Conservation (phyloP, 2,113 vertebrate species). For the Channa maculata region DNA sequence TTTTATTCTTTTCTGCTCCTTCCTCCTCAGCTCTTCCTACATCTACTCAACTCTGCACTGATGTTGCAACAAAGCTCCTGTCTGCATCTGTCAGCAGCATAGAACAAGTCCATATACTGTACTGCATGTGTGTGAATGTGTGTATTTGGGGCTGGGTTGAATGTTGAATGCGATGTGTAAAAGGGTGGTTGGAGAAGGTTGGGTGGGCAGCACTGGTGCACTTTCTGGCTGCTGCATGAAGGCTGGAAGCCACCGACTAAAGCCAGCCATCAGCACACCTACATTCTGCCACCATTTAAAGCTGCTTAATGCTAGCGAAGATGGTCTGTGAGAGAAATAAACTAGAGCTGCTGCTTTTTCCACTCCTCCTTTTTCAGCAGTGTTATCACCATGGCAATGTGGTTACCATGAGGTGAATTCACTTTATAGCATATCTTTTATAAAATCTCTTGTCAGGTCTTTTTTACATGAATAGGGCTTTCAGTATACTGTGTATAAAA, state of each 20-base stretch:
- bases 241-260: constrained; percentile 47
- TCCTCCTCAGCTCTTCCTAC: constrained; percentile 35
- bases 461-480: no score
- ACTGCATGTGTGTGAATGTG: background rate
- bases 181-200: constrained; percentile 8
- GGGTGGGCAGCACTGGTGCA: background rate
- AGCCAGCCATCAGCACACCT: constrained; percentile 39
- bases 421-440: background rate
- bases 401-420: background rate
- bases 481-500: no score
- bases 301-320: constrained; percentile 32
- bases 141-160: background rate
- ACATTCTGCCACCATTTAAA: constrained; percentile 30
- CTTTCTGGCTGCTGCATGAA: no score
- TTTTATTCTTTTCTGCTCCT: constrained; percentile 31
- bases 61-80: constrained; percentile 61
- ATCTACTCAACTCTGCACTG: constrained; percentile 41
- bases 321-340: background rate
- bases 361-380: background rate
- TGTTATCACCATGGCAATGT: constrained; percentile 7
- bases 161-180: constrained; percentile 7
- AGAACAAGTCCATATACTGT: constrained; percentile 33
- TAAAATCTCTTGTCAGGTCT: background rate
- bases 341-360: constrained; percentile 1
- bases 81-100: constrained; percentile 46